Percentiles rank a stretch among this genome's conserved stretches.
Conservation (phyloP, 92 coral and sea anemone genomes). For the Muricea muricata region DNA sequence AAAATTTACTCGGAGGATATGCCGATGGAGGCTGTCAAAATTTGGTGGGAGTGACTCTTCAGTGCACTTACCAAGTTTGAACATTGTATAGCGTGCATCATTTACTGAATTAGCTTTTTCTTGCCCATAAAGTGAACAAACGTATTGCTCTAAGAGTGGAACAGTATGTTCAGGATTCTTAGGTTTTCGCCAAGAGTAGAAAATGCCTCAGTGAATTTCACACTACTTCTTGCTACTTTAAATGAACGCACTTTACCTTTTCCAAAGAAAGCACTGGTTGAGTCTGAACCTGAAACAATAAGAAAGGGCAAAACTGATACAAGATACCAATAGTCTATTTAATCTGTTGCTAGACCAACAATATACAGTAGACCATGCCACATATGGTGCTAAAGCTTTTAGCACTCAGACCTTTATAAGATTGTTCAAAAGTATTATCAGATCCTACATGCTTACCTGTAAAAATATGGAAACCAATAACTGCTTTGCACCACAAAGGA, state of each 20-base stretch:
- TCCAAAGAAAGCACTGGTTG: constrained; percentile 17
- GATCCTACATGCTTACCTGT: no score
- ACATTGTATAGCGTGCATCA: neutral
- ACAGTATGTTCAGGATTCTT: neutral
- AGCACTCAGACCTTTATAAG: no score
- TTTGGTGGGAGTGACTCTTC: constrained; percentile 11
- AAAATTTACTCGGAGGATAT: neutral
- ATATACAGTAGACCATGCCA: no score
- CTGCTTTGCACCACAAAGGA: neutral
- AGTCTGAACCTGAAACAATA: neutral
- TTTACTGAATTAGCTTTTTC: neutral
- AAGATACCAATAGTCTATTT: no score
- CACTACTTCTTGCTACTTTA: constrained; percentile 1
- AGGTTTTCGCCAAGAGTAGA: neutral
- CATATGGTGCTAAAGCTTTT: no score
- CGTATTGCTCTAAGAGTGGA: neutral
- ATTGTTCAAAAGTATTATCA: no score
- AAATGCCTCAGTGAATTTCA: neutral
- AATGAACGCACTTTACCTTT: neutral
- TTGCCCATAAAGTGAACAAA: constrained; percentile 21
- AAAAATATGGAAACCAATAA: constrained; percentile 16
- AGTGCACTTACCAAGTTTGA: constrained; percentile 1
- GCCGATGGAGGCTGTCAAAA: neutral
- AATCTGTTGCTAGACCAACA: no score
- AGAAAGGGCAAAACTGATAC: no score